Evolutionary conservation across 1,140 invertebrate species (phyloP).

Genomic region (Drosophila pachea): DNA sequence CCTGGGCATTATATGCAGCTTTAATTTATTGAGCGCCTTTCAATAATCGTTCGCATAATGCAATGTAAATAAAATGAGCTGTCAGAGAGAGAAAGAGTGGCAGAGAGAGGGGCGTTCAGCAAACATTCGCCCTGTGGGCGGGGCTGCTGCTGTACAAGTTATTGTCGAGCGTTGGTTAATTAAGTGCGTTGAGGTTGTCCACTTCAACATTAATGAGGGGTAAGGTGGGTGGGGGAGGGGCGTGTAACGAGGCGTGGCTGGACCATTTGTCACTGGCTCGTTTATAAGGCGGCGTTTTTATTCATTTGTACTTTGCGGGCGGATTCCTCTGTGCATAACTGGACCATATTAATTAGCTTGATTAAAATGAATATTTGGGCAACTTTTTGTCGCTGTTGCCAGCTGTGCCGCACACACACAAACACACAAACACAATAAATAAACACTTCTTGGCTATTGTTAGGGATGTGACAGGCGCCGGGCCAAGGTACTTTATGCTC

Average conservation of each 20-base stretch:
- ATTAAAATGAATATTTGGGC: slow-evolving; percentile 76
- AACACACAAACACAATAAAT: slow-evolving; percentile 58
- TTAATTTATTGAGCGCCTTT: slow-evolving; percentile 43
- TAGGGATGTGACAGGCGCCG: slow-evolving; percentile 50
- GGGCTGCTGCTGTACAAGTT: not conserved
- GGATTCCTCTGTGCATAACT: slow-evolving; percentile 36
- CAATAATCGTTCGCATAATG: slow-evolving; percentile 61
- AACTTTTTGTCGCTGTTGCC: slow-evolving; percentile 49
- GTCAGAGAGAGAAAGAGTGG: slow-evolving; percentile 9
- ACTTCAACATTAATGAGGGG: slow-evolving; percentile 15
- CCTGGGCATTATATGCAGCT: slow-evolving; percentile 20
- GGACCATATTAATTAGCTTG: slow-evolving; percentile 77
- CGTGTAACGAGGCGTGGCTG: slow-evolving; percentile 13
- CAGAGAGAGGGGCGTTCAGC: not conserved
- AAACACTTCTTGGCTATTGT: slow-evolving; percentile 63
- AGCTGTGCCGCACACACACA: slow-evolving; percentile 25
- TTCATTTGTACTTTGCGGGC: slow-evolving; percentile 36
- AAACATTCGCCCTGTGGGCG: too few relatives aligned
- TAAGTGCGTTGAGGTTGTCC: slow-evolving; percentile 41
- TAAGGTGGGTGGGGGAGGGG: not conserved
- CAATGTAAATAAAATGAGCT: slow-evolving; percentile 19
- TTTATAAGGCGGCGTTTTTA: slow-evolving; percentile 52
- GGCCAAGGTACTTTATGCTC: slow-evolving; percentile 51
- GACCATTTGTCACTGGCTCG: slow-evolving; percentile 51
- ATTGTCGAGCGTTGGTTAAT: slow-evolving; percentile 35